Evolutionary conservation across 2,888 invertebrate genomes (phyloP).

Genomic region (Cenopis cana): DNA sequence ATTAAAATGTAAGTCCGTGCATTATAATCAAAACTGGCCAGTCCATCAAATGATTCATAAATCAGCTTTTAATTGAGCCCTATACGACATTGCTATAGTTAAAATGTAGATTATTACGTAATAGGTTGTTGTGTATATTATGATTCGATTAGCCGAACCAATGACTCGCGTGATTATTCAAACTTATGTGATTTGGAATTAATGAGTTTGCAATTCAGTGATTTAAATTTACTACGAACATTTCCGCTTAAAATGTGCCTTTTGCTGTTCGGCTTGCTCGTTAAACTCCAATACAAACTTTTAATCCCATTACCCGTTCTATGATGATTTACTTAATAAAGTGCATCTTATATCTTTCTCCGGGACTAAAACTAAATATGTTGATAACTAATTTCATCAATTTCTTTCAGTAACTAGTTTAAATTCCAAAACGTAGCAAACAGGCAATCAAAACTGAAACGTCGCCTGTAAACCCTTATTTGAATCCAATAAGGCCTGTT

Average conservation of each 20-base stretch:
- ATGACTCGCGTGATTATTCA: slow-evolving; percentile 37
- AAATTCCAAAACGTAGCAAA: no score
- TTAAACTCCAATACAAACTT: no score
- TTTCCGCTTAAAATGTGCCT: not conserved
- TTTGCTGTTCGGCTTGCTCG: not conserved
- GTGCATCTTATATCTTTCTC: no score
- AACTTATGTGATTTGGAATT: slow-evolving; percentile 32
- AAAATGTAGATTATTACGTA: slow-evolving; percentile 30
- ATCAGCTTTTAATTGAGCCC: slow-evolving; percentile 43
- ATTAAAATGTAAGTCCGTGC: slow-evolving; percentile 47
- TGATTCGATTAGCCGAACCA: slow-evolving; percentile 29
- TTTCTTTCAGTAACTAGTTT: no score
- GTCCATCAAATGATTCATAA: slow-evolving; percentile 40
- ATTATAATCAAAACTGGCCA: slow-evolving; percentile 29
- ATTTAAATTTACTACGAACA: slow-evolving; percentile 9
- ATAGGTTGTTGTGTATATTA: slow-evolving; percentile 5
- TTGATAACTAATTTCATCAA: no score
- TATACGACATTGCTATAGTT: slow-evolving; percentile 25
- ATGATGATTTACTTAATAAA: no score
- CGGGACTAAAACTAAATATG: no score
- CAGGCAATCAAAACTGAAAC: no score
- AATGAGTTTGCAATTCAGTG: slow-evolving; percentile 28
- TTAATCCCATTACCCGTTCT: no score
- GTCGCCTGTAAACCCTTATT: no score
- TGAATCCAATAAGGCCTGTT: no score